Evolutionary conservation across 2,888 invertebrate species (phyloP), one percentile per base, ranked within the genome.

Genomic region (Hypolimnas misippus): DNA sequence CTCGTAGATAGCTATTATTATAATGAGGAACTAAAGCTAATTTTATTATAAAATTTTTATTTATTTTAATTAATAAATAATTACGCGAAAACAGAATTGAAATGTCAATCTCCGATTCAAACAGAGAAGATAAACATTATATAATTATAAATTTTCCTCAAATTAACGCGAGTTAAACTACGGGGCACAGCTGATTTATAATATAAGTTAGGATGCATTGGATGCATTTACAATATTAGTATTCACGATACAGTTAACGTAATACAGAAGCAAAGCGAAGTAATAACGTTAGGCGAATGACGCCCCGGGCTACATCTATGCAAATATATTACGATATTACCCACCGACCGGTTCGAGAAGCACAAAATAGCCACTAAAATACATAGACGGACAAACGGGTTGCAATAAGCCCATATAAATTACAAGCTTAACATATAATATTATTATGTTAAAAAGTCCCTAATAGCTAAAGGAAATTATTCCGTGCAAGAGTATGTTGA

Each of bases 361-460:
- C 17, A 42, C 16, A 8, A 42, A 46, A 46, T 19, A 5, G 44
- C 44, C 12, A 46, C 44, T 58, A 58, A 52, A 21, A 29, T 40
- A 40, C 31, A 33, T 31, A 44, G 42, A 52, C 33, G 19, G 42
- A 44, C 44, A 33, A 52, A 58, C 52, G 33, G 44, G 42, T 52
- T 44, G 19, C 31, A 16, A 21, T 46, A 21, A 46, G 5, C 8
- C 42, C 42, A 12, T 46, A n/a, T 46, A 46, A 46, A 46, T 46
- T 17, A 21, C 21, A n/a, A 5, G 10, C 42, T 12, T 42, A 42
- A 8, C 10, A 10, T 44, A 12, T 19, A 44, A 44, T 44, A 12
- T 42, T 42, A 42, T n/a, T n/a, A n/a, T n/a, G n/a, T 40, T 19
- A n/a, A 51, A 42, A n/a, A 31, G n/a, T n/a, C n/a, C n/a, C n/a